These are phyloP conservation scores for Crypturellus undulatus DNA, from an alignment of 2,113 vertebrate genomes.

Conservation along the genomic window DNA sequence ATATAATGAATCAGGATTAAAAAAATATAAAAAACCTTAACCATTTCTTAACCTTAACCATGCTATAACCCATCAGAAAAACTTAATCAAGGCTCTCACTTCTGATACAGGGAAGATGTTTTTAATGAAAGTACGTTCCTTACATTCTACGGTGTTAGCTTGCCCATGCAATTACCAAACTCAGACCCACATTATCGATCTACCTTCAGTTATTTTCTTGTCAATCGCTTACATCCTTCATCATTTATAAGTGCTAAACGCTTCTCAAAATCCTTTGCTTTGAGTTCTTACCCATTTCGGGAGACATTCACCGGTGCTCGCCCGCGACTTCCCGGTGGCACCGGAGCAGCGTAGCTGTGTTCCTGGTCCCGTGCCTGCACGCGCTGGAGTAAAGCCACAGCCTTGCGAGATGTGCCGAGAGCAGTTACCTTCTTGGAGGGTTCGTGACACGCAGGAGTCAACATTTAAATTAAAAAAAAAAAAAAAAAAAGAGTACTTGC, in stretches of 20 bases:
- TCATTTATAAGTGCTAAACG: rapidly evolving
- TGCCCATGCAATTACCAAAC: rapidly evolving
- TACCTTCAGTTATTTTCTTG: not conserved
- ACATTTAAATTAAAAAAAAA: no score
- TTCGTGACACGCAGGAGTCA: rapidly evolving
- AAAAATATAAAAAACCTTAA: not conserved
- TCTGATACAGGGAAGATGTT: rapidly evolving
- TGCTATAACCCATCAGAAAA: not conserved
- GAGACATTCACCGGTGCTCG: rapidly evolving
- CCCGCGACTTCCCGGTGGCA: rapidly evolving
- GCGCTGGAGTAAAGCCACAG: rapidly evolving
- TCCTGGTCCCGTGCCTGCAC: not conserved
- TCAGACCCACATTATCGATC: not conserved
- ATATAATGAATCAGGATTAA: not conserved
- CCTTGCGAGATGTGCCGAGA: not conserved
- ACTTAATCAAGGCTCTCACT: not conserved
- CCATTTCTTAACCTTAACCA: not conserved
- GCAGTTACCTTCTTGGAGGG: not conserved
- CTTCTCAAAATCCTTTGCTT: rapidly evolving
- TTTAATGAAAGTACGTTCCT: rapidly evolving
- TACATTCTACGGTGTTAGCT: rapidly evolving
- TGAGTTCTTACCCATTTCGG: rapidly evolving
- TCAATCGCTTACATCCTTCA: not conserved
- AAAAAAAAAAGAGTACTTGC: no score
- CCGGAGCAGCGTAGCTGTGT: rapidly evolving